These are phyloP conservation scores for Monodelphis domestica DNA, from an alignment of 2,797 vertebrate species.

Conservation along the genomic window DNA sequence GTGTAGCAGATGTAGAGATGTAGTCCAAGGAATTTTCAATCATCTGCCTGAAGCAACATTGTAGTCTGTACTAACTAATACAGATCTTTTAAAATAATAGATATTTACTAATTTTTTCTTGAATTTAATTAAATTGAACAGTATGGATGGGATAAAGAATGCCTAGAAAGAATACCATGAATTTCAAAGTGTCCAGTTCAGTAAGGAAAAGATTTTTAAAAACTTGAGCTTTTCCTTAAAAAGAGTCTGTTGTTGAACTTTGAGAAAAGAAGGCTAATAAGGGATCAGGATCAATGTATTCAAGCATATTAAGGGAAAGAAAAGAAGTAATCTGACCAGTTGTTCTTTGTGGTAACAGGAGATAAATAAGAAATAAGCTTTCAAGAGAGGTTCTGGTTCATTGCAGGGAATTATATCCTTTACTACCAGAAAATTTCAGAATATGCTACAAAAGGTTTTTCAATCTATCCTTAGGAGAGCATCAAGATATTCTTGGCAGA, in stretches of 20 bases:
- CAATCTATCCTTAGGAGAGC: conserved; percentile 36
- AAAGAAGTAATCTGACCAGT: not conserved
- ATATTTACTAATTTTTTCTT: not conserved
- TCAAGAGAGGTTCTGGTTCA: conserved; percentile 6
- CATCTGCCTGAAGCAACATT: conserved; percentile 18
- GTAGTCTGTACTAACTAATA: not conserved
- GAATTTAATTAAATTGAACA: not conserved
- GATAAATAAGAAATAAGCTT: not conserved
- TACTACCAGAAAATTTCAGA: conserved; percentile 9
- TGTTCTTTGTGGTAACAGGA: not conserved
- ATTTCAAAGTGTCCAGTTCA: not conserved
- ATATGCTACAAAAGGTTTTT: not conserved
- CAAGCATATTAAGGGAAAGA: conserved; percentile 4
- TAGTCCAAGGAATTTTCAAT: not conserved
- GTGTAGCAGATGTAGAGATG: conserved; percentile 17
- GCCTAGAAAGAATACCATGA: not conserved
- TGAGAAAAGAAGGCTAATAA: not conserved
- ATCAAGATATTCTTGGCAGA: conserved; percentile 29
- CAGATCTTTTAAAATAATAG: not conserved
- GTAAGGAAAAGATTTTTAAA: not conserved
- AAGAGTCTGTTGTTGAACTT: not conserved
- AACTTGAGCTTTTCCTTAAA: not conserved
- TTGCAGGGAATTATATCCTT: not conserved
- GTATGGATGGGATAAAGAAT: not conserved
- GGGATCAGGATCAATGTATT: not conserved